Evolutionary conservation across 2,888 invertebrate species (phyloP).

Genomic region (Macrophya annulata): DNA sequence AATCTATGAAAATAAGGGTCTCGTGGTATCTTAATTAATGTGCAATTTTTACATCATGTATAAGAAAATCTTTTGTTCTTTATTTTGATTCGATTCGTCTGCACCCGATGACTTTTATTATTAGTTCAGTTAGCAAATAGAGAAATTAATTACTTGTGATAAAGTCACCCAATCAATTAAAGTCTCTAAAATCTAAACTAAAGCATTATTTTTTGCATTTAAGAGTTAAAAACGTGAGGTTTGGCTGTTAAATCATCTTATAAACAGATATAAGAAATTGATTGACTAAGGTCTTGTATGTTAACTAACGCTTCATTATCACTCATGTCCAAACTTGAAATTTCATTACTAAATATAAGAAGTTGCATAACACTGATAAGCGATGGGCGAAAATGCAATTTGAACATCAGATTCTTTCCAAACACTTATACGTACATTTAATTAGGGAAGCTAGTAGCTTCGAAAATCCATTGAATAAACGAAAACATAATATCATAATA

Average conservation of each 20-base stretch:
- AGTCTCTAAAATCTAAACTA: background rate
- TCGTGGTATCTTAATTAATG: constrained; percentile 23
- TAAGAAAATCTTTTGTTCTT: background rate
- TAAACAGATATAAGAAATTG: background rate
- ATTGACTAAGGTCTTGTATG: background rate
- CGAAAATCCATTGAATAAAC: background rate
- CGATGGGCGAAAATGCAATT: constrained; percentile 10
- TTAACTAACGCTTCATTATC: background rate
- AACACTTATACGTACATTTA: background rate
- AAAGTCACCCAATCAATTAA: background rate
- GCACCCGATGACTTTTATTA: background rate
- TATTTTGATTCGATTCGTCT: background rate
- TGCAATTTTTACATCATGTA: constrained; percentile 10
- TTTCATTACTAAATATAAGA: background rate
- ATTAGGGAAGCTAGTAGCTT: background rate
- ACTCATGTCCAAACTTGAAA: background rate
- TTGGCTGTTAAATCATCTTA: background rate
- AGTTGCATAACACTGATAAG: background rate
- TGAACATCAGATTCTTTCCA: background rate
- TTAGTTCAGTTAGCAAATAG: background rate
- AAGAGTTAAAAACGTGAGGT: background rate
- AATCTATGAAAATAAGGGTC: constrained; percentile 14
- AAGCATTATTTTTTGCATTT: background rate
- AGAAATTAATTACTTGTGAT: background rate
- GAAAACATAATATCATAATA: background rate